phyloP scores from a whole-genome alignment of 2,113 vertebrate genomes.

The Corynorhinus townsendii region DNA sequence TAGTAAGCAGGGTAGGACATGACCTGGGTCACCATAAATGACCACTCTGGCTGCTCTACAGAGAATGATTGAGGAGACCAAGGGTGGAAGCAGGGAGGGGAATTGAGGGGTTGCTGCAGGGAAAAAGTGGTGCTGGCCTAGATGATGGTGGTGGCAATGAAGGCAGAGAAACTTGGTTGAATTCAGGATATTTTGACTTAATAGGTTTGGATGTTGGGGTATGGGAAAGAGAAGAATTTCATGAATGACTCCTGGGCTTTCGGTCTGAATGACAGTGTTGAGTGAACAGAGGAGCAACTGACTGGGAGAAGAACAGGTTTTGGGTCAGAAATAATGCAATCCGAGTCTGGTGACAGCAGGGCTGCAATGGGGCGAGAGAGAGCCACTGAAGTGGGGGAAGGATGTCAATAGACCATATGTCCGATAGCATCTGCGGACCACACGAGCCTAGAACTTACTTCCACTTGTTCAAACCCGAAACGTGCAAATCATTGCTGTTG shows the following conservation, averaged over 20 bases:
- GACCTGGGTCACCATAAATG: background rate
- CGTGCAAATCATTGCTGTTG: accelerated
- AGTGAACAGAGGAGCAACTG: background rate
- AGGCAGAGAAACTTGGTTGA: background rate
- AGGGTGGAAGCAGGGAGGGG: too few relatives aligned
- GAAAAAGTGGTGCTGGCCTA: background rate
- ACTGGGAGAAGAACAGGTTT: background rate
- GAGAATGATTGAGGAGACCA: background rate
- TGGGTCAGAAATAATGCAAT: background rate
- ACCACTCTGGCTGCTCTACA: background rate
- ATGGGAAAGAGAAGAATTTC: background rate
- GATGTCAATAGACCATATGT: background rate
- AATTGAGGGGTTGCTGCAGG: background rate
- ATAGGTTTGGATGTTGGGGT: background rate
- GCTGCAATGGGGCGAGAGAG: background rate
- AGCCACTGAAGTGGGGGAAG: background rate
- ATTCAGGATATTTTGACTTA: background rate
- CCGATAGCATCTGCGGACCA: background rate
- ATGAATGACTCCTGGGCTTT: background rate
- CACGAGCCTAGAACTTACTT: background rate
- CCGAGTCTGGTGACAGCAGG: background rate
- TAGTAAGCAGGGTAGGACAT: background rate
- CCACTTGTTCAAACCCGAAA: background rate
- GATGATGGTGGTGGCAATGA: too few relatives aligned
- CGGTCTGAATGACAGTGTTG: background rate